Percentiles rank a stretch among this genome's conserved stretches.
These are phyloP conservation scores for Melipona quadrifasciata DNA, from an alignment of 1,140 invertebrate species.

Conservation along the genomic window DNA sequence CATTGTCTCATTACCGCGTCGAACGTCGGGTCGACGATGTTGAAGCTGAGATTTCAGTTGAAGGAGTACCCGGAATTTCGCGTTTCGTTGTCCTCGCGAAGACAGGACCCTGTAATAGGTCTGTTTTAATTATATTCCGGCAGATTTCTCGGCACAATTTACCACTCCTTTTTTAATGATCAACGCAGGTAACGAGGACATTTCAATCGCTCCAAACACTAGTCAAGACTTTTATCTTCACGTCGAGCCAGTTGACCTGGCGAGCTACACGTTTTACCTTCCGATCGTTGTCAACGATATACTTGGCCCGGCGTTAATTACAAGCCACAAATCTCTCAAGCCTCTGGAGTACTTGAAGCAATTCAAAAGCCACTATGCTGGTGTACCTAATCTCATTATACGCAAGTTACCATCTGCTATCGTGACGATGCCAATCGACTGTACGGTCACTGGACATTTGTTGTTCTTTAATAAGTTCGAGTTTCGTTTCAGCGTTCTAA, in stretches of 20 bases:
- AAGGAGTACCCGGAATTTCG: slow-evolving; percentile 71
- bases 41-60: slow-evolving; percentile 63
- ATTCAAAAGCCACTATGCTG: slow-evolving; percentile 15
- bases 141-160: not conserved
- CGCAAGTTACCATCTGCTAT: slow-evolving; percentile 37
- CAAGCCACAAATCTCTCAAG: slow-evolving; percentile 27
- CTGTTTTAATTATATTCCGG: not conserved
- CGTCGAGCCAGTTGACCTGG: slow-evolving; percentile 69
- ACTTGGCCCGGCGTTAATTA: slow-evolving; percentile 56
- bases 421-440: slow-evolving; percentile 55
- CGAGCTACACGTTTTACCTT: slow-evolving; percentile 64
- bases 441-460: slow-evolving; percentile 37
- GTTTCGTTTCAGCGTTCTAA: slow-evolving; percentile 51
- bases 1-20: slow-evolving; percentile 53
- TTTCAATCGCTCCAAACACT: slow-evolving; percentile 19
- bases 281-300: slow-evolving; percentile 73
- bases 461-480: slow-evolving; percentile 57
- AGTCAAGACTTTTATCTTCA: slow-evolving; percentile 65
- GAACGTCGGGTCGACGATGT: slow-evolving; percentile 62
- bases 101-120: slow-evolving; percentile 44
- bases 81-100: slow-evolving; percentile 40
- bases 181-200: slow-evolving; percentile 19
- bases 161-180: not conserved
- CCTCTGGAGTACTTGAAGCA: slow-evolving; percentile 42
- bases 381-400: slow-evolving; percentile 17